Conservation (phyloP, 2,888 invertebrate genomes). For the Latheticus oryzae region DNA sequence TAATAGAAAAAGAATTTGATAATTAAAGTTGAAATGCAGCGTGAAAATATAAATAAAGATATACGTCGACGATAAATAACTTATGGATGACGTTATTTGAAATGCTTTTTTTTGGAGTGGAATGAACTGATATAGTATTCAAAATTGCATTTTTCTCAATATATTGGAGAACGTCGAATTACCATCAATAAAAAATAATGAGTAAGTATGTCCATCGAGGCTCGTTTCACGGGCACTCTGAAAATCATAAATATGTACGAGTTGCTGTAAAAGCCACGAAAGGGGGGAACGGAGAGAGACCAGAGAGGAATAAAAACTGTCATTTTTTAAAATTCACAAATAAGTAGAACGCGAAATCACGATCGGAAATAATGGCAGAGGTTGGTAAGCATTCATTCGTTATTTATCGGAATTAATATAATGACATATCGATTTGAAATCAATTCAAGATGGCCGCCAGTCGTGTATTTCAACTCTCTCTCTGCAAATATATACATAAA, state of each 20-base stretch:
- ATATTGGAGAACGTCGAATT: conserved; percentile 46
- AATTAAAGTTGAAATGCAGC: background rate
- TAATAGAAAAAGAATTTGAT: background rate
- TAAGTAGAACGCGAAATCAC: conserved; percentile 51
- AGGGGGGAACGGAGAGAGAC: conserved; percentile 27
- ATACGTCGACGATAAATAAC: conserved; percentile 15
- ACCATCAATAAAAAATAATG: conserved; percentile 49
- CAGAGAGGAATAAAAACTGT: conserved; percentile 44
- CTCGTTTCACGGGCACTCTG: conserved; percentile 48
- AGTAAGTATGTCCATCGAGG: conserved; percentile 47
- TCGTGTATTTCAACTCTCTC: conserved; percentile 57
- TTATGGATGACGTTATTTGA: conserved; percentile 28
- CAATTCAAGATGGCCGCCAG: conserved; percentile 58
- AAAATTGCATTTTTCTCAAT: conserved; percentile 44
- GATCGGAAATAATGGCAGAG: conserved; percentile 52
- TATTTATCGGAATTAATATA: conserved; percentile 62
- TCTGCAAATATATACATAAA: conserved; percentile 60
- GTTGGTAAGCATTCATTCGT: conserved; percentile 54
- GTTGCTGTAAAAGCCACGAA: conserved; percentile 42
- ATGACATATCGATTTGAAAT: conserved; percentile 63
- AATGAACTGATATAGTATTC: conserved; percentile 36
- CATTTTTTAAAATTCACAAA: conserved; percentile 47
- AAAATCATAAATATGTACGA: conserved; percentile 49
- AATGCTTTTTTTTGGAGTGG: conserved; percentile 24
- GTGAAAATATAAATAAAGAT: conserved; percentile 28